Percentiles rank a stretch among this genome's conserved stretches.
Conservation (phyloP, 2,797 vertebrate species). For the Pseudochaenichthys georgianus region DNA sequence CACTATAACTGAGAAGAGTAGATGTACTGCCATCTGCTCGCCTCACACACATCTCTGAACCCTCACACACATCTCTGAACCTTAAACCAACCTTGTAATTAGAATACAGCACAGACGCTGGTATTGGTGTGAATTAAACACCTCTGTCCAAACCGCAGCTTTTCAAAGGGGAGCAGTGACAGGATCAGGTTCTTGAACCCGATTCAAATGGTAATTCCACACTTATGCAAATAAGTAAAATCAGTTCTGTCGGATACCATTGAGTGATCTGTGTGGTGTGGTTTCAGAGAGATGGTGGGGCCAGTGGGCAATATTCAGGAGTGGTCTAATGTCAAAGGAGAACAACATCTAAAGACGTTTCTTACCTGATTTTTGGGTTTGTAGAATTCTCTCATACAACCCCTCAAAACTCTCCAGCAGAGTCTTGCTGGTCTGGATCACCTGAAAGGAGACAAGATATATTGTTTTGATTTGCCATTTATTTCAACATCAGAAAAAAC, state of each 20-base stretch:
- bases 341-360: neutral
- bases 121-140: constrained; percentile 48
- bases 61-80: constrained; percentile 6
- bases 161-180: constrained; percentile 49
- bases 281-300: constrained; percentile 28
- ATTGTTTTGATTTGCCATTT: constrained; percentile 32
- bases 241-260: constrained; percentile 24
- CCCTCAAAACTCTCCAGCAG: constrained; percentile 91
- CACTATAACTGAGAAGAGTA: neutral
- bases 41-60: constrained; percentile 7
- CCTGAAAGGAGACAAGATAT: constrained; percentile 80
- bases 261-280: constrained; percentile 19
- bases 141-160: constrained; percentile 29
- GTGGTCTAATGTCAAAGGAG: neutral
- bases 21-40: constrained; percentile 11
- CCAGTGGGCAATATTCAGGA: neutral
- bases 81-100: constrained; percentile 43
- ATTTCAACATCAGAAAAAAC: constrained; percentile 38
- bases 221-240: constrained; percentile 39
- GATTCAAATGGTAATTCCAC: constrained; percentile 62
- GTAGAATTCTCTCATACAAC: constrained; percentile 92
- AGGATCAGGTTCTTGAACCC: constrained; percentile 42
- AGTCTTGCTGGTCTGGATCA: constrained; percentile 94
- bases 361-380: constrained; percentile 95
- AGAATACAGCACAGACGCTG: constrained; percentile 38